A percentile compares a stretch with the other conserved stretches of the same genome.
Evolutionary conservation across 2,797 vertebrate genomes (phyloP).

Genomic region (Epinephelus malabaricus): DNA sequence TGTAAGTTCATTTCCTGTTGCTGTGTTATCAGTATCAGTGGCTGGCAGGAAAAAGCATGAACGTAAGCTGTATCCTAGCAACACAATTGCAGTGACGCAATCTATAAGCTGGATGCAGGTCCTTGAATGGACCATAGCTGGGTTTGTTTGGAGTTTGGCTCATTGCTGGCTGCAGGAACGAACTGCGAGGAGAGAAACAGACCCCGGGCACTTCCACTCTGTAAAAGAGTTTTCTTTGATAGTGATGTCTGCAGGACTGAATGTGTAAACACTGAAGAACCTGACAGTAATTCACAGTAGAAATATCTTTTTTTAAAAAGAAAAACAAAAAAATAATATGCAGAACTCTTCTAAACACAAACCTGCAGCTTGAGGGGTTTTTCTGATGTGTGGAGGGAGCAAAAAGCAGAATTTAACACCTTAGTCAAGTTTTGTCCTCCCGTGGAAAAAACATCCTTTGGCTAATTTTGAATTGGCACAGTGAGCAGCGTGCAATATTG

Average conservation of each 20-base stretch:
- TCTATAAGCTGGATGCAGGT: constrained; percentile 42
- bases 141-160: constrained; percentile 29
- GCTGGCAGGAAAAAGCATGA: not conserved
- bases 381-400: not conserved
- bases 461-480: constrained; percentile 16
- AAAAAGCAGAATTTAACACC: not conserved
- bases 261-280: constrained; percentile 15
- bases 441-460: constrained; percentile 15
- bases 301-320: not conserved
- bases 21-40: constrained; percentile 4
- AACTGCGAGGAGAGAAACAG: constrained; percentile 29
- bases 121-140: constrained; percentile 20
- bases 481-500: not conserved
- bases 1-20: constrained; percentile 2
- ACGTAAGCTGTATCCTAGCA: constrained; percentile 49
- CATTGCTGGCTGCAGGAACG: constrained; percentile 24
- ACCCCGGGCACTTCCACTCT: not conserved
- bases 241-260: constrained; percentile 20
- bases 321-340: not conserved
- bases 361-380: constrained; percentile 8
- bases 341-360: constrained; percentile 3
- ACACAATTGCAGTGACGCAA: constrained; percentile 9
- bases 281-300: constrained; percentile 6
- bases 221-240: constrained; percentile 22
- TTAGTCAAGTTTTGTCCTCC: constrained; percentile 5